Evolutionary conservation across 2,113 vertebrate species (phyloP), one percentile per base, ranked within the genome.

Genomic region (Galeopterus variegatus): DNA sequence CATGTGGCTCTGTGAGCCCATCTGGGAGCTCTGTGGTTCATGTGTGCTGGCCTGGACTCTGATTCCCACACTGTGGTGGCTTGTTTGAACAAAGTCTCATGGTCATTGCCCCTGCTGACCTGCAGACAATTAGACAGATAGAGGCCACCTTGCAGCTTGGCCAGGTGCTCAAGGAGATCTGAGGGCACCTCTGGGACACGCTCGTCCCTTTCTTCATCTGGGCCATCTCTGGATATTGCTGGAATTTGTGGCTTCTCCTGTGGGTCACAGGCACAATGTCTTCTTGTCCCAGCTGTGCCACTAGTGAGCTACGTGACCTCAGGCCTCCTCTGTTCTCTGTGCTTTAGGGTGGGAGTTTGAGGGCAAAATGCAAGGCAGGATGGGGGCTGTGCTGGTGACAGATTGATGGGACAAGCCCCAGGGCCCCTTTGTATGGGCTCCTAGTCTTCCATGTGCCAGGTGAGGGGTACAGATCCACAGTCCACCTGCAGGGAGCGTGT

Each of bases 291-390:
- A 26, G 31, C 48, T n/a, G 36, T 65, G 33, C 45, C 6, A 21
- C 79, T 28, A 17, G 3, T 13, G 24, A 62, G 48, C 70, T 5
- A 0, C 18, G 50, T 23, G 41, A 19, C 60, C 60, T 58, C 1
- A 0, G 36, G 19, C 15, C 58, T 7, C 23, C 15, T 60, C 84
- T 90, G 92, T 0, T 1, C 10, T 2, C 52, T 36, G 52, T 33
- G 33, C 13, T 0, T 11, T n/a, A 76, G 69, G 72, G 14, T 0
- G 0, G 41, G 41, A 90, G 54, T 58, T 94, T 62, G 17, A 11
- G 26, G 19, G 11, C 12, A 56, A 48, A 23, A 9, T 0, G 4
- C 31, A 17, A 6, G 54, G 31, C 45, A 19, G 8, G 26, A 10
- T 26, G 21, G 19, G 48, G 48, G 24, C 48, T 13, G 9, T 58